Percentiles rank a stretch among this genome's conserved stretches.
Evolutionary conservation across 2,888 invertebrate genomes (phyloP).

Genomic region (Furcula furcula): DNA sequence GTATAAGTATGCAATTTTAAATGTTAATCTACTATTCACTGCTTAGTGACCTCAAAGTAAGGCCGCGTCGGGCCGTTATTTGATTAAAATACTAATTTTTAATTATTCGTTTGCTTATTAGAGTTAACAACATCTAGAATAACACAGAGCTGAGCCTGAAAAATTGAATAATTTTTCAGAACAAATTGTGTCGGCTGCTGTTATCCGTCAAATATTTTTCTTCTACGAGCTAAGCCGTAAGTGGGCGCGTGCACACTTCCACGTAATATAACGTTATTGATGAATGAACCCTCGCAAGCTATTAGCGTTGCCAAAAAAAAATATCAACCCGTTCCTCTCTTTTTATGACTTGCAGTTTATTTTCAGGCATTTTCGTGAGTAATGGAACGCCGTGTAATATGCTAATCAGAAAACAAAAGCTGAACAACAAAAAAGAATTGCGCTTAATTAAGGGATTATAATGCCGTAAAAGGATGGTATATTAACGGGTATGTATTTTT

Average conservation of each 20-base stretch:
- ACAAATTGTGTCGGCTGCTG: constrained; percentile 32
- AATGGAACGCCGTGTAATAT: constrained; percentile 21
- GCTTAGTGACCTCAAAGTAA: constrained; percentile 29
- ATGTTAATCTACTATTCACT: constrained; percentile 27
- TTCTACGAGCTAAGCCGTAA: constrained; percentile 29
- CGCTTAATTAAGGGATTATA: constrained; percentile 14
- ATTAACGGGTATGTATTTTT: not conserved
- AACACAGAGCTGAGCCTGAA: constrained; percentile 7
- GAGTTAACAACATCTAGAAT: constrained; percentile 22
- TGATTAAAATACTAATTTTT: constrained; percentile 36
- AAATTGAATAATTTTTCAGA: constrained; percentile 33
- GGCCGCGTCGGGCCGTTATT: constrained; percentile 28
- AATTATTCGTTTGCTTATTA: constrained; percentile 30
- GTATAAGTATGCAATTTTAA: constrained; percentile 33
- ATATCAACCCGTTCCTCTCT: constrained; percentile 25
- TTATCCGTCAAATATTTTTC: constrained; percentile 50
- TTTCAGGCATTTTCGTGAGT: constrained; percentile 27
- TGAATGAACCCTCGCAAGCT: constrained; percentile 29
- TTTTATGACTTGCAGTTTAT: constrained; percentile 35
- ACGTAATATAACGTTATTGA: constrained; percentile 36
- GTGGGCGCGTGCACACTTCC: constrained; percentile 24
- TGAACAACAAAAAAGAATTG: constrained; percentile 12
- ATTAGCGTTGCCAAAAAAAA: constrained; percentile 26
- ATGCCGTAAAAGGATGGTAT: not conserved
- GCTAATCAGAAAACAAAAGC: constrained; percentile 30